Evolutionary conservation across 2,113 vertebrate genomes (phyloP), one percentile per base, ranked within the genome.

Genomic region (Montifringilla adamsi): DNA sequence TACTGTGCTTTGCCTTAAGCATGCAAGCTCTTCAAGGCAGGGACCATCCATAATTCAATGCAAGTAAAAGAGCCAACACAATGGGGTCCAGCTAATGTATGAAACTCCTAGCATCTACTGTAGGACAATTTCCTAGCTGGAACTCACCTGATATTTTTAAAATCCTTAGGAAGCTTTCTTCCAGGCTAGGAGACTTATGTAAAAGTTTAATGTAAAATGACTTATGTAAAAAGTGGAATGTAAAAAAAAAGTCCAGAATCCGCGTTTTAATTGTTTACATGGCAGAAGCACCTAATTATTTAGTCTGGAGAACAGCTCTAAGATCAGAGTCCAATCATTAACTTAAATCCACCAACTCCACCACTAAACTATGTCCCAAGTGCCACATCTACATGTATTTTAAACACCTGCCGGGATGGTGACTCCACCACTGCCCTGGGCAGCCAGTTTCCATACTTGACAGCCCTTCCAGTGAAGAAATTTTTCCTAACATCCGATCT

Each of bases 1-100:
- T 96, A 97, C 95, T 96, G 96, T 96, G 93, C 93, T 91, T 95
- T 87, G 93, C 93, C 95, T 97, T 97, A 93, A 97, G 92, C 95
- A 94, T 93, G 90, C 93, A 96, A 89, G 90, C 90, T 96, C 95
- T 96, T 93, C 90, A 93, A 95, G 92, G 94, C 92, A 95, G 92
- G 66, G 66, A 96, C 92, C 66, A 93, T 96, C 96, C 93, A 96
- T 96, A 97, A 96, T 84, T 96, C 95, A 96, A 53, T 81, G 73
- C 73, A 93, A 96, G 85, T 75, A 81, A 90, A 95, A 95, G 27
- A 92, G 80, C 44, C 74, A 81, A 43, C 88, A 96, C 88, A 96
- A 90, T 89, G 21, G 49, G 77, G 90, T 90, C 76, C 95, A 95
- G 83, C 85, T 93, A 93, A 83, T 62, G 86, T 78, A 52, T 88